Conservation (phyloP, 2,888 invertebrate species). For the Hemistola chrysoprasaria region DNA sequence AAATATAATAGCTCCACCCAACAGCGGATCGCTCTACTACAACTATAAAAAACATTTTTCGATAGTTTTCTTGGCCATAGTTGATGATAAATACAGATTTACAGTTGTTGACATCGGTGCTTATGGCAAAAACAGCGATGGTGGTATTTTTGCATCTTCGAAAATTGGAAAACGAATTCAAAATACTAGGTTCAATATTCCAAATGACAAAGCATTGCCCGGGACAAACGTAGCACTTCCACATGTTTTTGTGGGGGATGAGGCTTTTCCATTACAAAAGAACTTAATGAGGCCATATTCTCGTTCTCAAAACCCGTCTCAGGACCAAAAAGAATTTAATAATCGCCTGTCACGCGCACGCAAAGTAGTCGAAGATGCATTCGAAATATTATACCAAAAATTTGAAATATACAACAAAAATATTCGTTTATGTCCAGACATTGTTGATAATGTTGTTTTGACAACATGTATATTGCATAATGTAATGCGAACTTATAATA, state of each 20-base stretch:
- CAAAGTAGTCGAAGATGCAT: constrained; percentile 35
- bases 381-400: constrained; percentile 31
- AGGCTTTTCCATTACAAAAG: too few relatives aligned
- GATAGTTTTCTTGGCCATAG: constrained; percentile 23
- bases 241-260: neutral
- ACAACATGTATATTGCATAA: constrained; percentile 32
- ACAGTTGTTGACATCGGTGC: constrained; percentile 24
- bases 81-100: constrained; percentile 25
- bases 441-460: too few relatives aligned
- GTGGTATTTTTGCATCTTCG: constrained; percentile 22
- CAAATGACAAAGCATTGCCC: constrained; percentile 29
- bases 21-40: constrained; percentile 19
- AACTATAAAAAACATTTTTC: constrained; percentile 27
- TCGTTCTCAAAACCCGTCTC: too few relatives aligned
- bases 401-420: constrained; percentile 32
- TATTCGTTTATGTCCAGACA: constrained; percentile 30
- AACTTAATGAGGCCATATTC: too few relatives aligned
- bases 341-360: constrained; percentile 32
- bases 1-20: constrained; percentile 17
- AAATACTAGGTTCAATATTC: constrained; percentile 29
- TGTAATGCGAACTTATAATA: constrained; percentile 8
- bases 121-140: constrained; percentile 15
- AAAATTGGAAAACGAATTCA: constrained; percentile 23
- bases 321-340: constrained; percentile 31
- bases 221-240: constrained; percentile 30